These are phyloP conservation scores for Siniperca knerii DNA, from an alignment of 2,113 vertebrate species.

Conservation along the genomic window DNA sequence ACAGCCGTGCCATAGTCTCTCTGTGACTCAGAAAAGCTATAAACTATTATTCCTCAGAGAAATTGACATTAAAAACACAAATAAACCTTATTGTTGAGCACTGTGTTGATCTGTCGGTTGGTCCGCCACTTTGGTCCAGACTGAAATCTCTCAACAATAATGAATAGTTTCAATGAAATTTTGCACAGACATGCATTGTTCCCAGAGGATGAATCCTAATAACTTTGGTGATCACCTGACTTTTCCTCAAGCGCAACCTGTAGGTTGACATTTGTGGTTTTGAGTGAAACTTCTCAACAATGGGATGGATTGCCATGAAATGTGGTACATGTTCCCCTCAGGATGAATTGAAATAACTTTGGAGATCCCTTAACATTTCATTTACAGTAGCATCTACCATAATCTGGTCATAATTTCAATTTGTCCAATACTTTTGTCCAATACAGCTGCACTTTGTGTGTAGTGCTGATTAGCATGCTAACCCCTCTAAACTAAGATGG, in stretches of 20 bases:
- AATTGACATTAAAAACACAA: no score
- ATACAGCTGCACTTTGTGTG: neutral
- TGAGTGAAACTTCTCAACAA: neutral
- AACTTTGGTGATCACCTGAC: neutral
- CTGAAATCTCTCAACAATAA: neutral
- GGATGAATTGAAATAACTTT: neutral
- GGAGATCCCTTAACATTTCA: neutral
- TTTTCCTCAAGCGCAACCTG: neutral
- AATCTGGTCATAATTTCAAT: no score
- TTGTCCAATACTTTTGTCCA: neutral
- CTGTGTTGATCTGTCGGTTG: neutral
- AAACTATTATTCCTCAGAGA: no score
- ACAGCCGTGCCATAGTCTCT: neutral
- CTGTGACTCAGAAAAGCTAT: no score
- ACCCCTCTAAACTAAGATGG: neutral
- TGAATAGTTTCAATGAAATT: neutral
- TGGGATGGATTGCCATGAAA: neutral
- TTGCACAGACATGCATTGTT: neutral
- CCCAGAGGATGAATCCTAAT: neutral
- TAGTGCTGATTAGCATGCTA: neutral
- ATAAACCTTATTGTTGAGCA: no score
- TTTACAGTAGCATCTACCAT: no score
- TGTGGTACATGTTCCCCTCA: neutral
- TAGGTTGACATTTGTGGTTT: neutral
- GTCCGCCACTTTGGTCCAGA: neutral